Evolutionary conservation across 2,797 vertebrate genomes (phyloP).

Genomic region (Glyptemys insculpta): DNA sequence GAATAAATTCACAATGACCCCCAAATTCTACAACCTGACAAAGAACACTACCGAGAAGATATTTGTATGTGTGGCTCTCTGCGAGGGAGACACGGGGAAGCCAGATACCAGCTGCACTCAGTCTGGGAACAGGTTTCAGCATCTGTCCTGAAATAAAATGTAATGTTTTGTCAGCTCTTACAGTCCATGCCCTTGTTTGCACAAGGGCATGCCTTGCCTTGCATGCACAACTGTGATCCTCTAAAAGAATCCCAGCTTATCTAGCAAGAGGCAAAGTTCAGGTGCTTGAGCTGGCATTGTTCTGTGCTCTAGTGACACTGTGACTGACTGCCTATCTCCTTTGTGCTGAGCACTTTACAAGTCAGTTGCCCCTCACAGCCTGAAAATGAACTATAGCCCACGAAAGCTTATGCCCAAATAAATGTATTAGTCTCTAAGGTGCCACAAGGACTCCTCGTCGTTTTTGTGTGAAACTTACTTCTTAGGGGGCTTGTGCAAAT

Average conservation of each 20-base stretch:
- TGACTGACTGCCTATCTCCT: background rate
- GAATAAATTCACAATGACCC: background rate
- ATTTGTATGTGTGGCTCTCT: background rate
- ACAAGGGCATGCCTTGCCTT: too few relatives aligned
- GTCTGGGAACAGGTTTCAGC: background rate
- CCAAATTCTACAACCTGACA: background rate
- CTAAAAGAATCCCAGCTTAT: background rate
- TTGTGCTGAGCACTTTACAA: background rate
- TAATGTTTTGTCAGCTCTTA: background rate
- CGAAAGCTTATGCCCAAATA: too few relatives aligned
- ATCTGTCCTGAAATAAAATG: background rate
- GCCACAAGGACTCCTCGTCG: too few relatives aligned
- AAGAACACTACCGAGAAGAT: background rate
- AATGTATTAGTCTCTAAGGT: too few relatives aligned
- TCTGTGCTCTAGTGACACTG: background rate
- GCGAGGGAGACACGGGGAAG: background rate
- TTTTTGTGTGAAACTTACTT: background rate
- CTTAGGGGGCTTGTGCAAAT: background rate
- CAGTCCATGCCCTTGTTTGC: background rate
- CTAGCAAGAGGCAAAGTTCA: background rate
- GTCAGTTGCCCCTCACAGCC: fast-evolving
- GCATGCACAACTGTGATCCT: too few relatives aligned
- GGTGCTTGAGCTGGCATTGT: background rate
- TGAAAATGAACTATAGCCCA: background rate
- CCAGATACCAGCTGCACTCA: background rate